These are phyloP conservation scores for Eleutherodactylus coqui DNA, from an alignment of 2,797 vertebrate species.

Conservation along the genomic window DNA sequence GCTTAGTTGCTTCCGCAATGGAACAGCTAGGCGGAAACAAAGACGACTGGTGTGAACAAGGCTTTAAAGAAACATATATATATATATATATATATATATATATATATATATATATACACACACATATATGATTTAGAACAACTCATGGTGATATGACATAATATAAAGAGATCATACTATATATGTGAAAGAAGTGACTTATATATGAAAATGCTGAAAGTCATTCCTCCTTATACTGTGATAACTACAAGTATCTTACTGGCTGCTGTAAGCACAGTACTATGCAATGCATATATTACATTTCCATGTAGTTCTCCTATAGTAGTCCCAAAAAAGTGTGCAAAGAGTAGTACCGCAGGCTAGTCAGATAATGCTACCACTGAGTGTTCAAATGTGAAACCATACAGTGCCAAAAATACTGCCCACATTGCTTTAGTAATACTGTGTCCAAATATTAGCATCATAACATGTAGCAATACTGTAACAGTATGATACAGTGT, in stretches of 20 bases:
- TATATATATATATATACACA: no score
- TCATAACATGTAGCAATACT: background rate
- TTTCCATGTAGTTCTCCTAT: background rate
- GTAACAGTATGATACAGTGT: background rate
- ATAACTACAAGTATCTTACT: background rate
- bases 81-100: no score
- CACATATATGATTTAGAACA: no score
- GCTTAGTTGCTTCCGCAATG: no score
- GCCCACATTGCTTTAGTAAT: no score
- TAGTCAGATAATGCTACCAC: background rate
- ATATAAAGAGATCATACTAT: no score
- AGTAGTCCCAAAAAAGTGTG: background rate
- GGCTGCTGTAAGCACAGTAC: background rate
- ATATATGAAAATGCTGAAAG: background rate
- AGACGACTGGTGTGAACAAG: no score
- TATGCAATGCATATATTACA: background rate
- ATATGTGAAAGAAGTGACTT: background rate
- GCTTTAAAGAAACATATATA: no score
- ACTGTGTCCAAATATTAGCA: background rate
- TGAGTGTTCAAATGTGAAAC: background rate
- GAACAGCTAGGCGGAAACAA: no score
- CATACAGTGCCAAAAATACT: background rate
- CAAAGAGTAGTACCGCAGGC: background rate
- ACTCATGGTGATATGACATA: no score
- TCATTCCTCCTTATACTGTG: background rate